Conservation (phyloP, 2,797 vertebrate species). For the Scolopax bukidnonensis region DNA sequence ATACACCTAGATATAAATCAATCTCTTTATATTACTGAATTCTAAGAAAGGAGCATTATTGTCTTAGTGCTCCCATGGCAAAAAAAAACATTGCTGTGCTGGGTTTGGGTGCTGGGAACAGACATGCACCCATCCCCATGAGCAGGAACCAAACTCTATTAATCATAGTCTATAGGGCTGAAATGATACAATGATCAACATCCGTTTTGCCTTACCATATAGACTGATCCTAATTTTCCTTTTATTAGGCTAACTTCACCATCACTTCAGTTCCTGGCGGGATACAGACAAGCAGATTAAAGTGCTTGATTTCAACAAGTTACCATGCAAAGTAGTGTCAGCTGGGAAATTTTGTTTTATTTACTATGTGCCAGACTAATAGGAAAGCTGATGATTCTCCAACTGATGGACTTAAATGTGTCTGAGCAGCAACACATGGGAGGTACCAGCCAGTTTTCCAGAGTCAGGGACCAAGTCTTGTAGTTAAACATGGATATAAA, state of each 20-base stretch:
- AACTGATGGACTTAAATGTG: background rate
- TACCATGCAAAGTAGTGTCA: background rate
- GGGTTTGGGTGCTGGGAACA: background rate
- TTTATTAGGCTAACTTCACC: background rate
- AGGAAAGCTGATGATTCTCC: background rate
- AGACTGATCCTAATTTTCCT: background rate
- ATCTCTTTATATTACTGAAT: background rate
- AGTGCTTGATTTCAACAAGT: background rate
- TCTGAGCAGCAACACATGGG: background rate
- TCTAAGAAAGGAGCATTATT: background rate
- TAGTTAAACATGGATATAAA: background rate
- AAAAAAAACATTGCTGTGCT: background rate
- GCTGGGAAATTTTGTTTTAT: background rate
- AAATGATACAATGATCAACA: background rate
- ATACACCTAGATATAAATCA: background rate
- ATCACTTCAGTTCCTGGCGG: background rate
- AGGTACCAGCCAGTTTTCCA: background rate
- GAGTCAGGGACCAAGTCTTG: background rate
- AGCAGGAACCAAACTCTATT: background rate
- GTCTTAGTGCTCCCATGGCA: fast-evolving
- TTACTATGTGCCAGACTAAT: background rate
- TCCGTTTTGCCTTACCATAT: background rate
- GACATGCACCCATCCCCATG: fast-evolving
- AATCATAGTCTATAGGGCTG: background rate
- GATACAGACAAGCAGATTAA: background rate